Conservation (phyloP, 1,140 invertebrate species). For the Drosophila punjabiensis region DNA sequence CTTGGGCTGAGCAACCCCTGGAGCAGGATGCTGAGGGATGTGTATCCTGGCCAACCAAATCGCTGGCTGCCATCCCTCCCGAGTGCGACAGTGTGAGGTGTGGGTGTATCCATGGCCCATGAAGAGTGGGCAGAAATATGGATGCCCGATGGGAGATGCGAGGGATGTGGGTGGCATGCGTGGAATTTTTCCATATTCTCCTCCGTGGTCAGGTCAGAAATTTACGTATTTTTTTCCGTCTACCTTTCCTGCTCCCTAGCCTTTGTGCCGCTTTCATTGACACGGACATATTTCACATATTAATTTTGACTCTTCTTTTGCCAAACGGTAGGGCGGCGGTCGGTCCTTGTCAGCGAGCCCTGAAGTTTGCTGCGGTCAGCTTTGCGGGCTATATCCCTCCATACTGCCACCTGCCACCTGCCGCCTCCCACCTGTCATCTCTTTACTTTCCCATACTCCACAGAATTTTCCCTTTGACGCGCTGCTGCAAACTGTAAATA, state of each 20-base stretch:
- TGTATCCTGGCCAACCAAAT: constrained; percentile 75
- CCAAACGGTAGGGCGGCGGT: background rate
- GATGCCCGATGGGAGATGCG: background rate
- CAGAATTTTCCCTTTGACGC: constrained; percentile 25
- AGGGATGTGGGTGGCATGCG: constrained; percentile 3
- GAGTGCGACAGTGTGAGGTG: background rate
- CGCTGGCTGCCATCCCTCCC: constrained; percentile 59
- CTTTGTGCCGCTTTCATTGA: constrained; percentile 9
- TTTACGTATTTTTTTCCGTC: constrained; percentile 3
- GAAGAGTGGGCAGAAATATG: background rate
- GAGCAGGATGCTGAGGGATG: constrained; percentile 62
- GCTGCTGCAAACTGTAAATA: constrained; percentile 33
- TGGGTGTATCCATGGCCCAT: constrained; percentile 28
- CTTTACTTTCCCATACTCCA: background rate
- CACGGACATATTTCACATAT: constrained; percentile 64
- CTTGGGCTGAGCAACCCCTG: constrained; percentile 51
- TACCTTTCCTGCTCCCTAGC: constrained; percentile 5
- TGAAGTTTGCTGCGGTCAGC: constrained; percentile 31
- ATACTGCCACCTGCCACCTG: background rate
- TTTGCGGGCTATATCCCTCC: constrained; percentile 16
- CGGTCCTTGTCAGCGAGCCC: constrained; percentile 15
- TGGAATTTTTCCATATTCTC: constrained; percentile 56
- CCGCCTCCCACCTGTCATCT: background rate
- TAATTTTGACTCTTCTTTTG: constrained; percentile 43
- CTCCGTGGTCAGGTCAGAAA: constrained; percentile 34